These are phyloP conservation scores for Melanotaenia maccullochi DNA, from an alignment of 2,797 vertebrate genomes.

Conservation along the genomic window DNA sequence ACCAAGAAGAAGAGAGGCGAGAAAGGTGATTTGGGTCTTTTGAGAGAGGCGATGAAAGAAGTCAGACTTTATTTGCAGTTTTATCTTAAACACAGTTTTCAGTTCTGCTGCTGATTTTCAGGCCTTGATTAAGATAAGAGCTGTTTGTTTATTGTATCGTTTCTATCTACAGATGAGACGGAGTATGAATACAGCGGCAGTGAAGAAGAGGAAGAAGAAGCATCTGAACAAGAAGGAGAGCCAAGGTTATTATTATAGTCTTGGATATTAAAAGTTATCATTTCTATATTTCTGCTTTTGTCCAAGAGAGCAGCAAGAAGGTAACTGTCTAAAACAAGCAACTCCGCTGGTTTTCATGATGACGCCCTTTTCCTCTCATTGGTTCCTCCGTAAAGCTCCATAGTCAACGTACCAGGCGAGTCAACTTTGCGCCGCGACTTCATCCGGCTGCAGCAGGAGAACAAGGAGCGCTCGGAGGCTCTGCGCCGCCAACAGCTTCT, in stretches of 20 bases:
- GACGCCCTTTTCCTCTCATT: not conserved
- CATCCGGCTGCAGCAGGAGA: constrained; percentile 93
- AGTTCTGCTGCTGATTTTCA: not conserved
- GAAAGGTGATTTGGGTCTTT: constrained; percentile 85
- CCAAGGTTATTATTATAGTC: constrained; percentile 79
- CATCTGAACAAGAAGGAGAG: constrained; percentile 97
- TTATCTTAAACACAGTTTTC: not conserved
- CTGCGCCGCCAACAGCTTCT: constrained; percentile 87
- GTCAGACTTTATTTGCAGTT: not conserved
- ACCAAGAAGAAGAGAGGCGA: constrained; percentile 99
- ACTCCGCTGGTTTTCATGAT: not conserved
- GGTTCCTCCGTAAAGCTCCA: constrained; percentile 82
- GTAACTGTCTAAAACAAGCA: not conserved
- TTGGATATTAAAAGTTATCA: not conserved
- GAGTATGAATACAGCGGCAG: constrained; percentile 99
- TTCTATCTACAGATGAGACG: constrained; percentile 89
- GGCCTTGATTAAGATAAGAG: not conserved
- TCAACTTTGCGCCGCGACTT: constrained; percentile 92
- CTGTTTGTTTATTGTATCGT: not conserved
- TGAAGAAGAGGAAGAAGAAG: constrained; percentile 98
- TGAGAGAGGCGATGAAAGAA: too few species aligned
- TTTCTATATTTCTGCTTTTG: not conserved
- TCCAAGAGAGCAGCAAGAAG: not conserved
- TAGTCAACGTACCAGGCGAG: constrained; percentile 91
- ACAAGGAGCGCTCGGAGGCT: constrained; percentile 91